phyloP scores from a whole-genome alignment of 2,113 vertebrate species.

The Rana temporaria region DNA sequence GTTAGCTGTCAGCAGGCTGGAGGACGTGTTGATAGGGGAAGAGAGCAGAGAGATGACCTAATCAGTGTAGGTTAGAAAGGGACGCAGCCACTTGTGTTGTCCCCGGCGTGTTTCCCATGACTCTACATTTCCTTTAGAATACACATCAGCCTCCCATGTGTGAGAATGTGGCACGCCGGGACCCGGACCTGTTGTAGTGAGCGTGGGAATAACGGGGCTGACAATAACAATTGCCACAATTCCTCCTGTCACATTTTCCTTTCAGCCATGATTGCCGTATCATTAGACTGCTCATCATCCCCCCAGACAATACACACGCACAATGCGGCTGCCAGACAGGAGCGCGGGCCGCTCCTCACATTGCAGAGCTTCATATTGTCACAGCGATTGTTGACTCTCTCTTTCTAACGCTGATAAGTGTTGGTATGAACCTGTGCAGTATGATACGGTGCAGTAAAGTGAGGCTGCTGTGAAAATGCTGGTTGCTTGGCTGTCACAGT shows the following conservation, averaged over 20 bases:
- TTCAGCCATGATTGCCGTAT: constrained; percentile 26
- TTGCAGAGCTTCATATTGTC: background rate
- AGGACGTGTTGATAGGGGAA: no score
- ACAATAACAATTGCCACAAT: background rate
- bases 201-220: constrained; percentile 4
- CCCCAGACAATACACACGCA: background rate
- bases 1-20: no score
- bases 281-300: constrained; percentile 20
- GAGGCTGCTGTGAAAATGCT: no score
- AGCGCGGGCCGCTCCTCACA: no score
- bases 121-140: background rate
- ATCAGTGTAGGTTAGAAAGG: no score
- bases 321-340: constrained; percentile 27
- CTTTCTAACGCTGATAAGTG: no score
- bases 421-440: no score
- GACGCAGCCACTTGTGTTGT: background rate
- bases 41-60: no score
- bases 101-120: background rate
- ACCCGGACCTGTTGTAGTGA: background rate
- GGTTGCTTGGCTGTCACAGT: no score
- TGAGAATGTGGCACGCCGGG: no score
- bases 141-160: background rate
- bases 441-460: no score
- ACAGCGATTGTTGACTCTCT: background rate
- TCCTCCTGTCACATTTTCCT: constrained; percentile 6